Percentiles rank a stretch among this genome's conserved stretches.
Conservation (phyloP, 2,797 vertebrate genomes). For the Sparus aurata region DNA sequence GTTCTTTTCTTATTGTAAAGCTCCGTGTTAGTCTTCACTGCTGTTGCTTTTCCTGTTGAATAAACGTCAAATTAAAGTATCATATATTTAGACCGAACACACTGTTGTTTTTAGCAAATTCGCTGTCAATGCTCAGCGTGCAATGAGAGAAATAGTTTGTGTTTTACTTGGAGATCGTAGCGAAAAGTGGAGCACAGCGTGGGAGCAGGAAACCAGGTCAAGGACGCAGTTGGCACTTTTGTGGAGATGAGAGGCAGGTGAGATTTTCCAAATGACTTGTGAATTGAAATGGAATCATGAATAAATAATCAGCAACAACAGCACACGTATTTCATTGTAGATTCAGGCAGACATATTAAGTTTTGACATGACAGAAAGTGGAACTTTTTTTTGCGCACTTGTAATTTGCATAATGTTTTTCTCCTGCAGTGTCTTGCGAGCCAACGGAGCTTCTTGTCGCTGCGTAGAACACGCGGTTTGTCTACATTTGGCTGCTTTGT, state of each 20-base stretch:
- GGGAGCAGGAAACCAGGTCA: neutral
- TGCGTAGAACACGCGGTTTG: neutral
- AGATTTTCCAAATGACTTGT: neutral
- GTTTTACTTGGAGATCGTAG: neutral
- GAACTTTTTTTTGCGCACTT: neutral
- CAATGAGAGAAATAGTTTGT: constrained; percentile 8
- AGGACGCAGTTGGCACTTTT: neutral
- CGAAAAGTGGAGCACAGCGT: neutral
- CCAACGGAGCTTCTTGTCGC: neutral
- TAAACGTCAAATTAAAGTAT: constrained; percentile 2
- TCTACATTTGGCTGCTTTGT: constrained; percentile 15
- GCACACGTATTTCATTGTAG: neutral
- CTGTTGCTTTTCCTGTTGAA: constrained; percentile 3
- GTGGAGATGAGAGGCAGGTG: neutral
- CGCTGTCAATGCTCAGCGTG: neutral
- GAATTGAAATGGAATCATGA: neutral
- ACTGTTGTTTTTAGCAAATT: neutral
- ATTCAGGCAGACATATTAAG: neutral
- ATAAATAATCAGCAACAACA: neutral
- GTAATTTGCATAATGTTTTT: neutral
- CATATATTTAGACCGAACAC: neutral
- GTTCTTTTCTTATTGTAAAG: neutral
- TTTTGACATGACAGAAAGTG: neutral
- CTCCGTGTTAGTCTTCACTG: neutral
- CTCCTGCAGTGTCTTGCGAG: neutral